These are phyloP conservation scores for Apotomis turbidana DNA, from an alignment of 2,888 invertebrate species.

Conservation along the genomic window DNA sequence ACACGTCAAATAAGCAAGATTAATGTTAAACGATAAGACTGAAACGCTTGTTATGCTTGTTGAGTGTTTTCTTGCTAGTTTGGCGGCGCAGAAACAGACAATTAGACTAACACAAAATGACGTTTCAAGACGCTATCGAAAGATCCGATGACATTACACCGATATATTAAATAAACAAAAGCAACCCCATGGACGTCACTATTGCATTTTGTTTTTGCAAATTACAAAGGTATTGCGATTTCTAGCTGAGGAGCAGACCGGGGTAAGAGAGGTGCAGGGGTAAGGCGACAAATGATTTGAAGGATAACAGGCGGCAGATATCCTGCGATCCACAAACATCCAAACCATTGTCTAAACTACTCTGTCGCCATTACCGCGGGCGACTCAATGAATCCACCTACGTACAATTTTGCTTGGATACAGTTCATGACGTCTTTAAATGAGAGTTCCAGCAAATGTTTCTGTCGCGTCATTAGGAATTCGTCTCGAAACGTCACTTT, in stretches of 20 bases:
- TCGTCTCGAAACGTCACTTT: constrained; percentile 65
- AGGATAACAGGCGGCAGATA: no score
- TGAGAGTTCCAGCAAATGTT: constrained; percentile 14
- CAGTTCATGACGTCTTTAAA: not conserved
- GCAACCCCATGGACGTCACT: constrained; percentile 14
- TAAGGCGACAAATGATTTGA: no score
- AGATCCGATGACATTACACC: constrained; percentile 27
- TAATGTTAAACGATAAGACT: not conserved
- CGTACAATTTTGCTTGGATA: constrained; percentile 12
- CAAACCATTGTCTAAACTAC: no score
- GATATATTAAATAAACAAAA: constrained; percentile 17
- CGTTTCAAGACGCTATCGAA: constrained; percentile 55
- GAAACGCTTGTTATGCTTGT: not conserved
- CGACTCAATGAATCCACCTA: no score
- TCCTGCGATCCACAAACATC: no score
- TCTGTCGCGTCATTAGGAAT: constrained; percentile 37
- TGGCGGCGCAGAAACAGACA: constrained; percentile 19
- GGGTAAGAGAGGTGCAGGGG: no score
- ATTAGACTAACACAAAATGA: constrained; percentile 49
- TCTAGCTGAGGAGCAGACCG: no score
- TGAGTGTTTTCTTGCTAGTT: constrained; percentile 18
- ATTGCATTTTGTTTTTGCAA: constrained; percentile 4
- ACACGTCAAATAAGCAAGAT: constrained; percentile 25
- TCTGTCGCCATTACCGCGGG: no score
- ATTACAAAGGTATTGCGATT: no score